Percentiles rank a stretch among this genome's conserved stretches.
Conservation (phyloP, 2,113 vertebrate genomes). For the Siniperca knerii region DNA sequence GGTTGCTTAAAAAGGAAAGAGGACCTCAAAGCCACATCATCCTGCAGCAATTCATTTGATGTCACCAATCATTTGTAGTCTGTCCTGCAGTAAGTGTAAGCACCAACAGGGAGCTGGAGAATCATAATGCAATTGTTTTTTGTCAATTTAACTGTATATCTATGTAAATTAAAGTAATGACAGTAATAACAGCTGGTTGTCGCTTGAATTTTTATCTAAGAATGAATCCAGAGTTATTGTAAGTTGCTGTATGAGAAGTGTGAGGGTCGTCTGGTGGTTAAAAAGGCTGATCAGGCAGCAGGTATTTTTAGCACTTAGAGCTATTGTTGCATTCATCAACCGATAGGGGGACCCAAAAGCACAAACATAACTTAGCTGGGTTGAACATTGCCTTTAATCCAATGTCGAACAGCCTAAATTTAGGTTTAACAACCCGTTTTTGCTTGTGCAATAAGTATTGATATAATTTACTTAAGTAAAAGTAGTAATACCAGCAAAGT, state of each 20-base stretch:
- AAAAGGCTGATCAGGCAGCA: no score
- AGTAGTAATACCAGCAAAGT: background rate
- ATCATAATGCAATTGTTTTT: constrained; percentile 28
- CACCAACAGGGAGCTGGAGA: constrained; percentile 22
- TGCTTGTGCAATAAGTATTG: background rate
- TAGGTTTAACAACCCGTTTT: background rate
- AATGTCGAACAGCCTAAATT: background rate
- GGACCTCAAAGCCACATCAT: constrained; percentile 32
- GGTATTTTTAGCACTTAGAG: constrained; percentile 1
- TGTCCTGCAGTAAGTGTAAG: constrained; percentile 47
- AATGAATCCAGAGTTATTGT: background rate
- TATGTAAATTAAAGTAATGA: constrained; percentile 82
- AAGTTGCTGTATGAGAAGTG: background rate
- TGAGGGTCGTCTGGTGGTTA: background rate
- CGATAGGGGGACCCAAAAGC: constrained; percentile 61
- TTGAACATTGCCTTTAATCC: background rate
- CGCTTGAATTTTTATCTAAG: constrained; percentile 10
- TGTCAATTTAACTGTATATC: constrained; percentile 73
- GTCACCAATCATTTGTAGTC: constrained; percentile 46
- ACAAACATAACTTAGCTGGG: background rate
- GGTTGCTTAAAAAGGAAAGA: constrained; percentile 35
- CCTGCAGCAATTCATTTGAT: constrained; percentile 43
- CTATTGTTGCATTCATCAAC: constrained; percentile 25
- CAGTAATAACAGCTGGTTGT: constrained; percentile 19
- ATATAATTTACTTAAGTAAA: background rate